phyloP scores from a whole-genome alignment of 2,797 vertebrate genomes.

The Scolopax rusticola region DNA sequence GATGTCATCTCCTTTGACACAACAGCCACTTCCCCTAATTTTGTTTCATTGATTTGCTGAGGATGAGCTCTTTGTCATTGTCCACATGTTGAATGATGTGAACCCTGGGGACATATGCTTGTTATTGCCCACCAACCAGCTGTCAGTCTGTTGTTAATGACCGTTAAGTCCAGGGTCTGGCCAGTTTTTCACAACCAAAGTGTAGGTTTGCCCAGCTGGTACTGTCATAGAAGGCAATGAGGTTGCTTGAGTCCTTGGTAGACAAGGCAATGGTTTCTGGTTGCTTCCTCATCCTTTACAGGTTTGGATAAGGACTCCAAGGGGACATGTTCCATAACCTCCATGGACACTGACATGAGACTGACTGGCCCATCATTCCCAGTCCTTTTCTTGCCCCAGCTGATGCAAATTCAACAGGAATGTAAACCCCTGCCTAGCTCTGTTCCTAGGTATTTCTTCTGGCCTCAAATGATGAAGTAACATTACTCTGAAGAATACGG shows the following conservation, averaged over 20 bases:
- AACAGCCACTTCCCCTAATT: not conserved
- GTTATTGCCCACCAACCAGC: not conserved
- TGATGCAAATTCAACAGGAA: not conserved
- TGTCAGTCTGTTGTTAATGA: not conserved
- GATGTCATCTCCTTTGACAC: not conserved
- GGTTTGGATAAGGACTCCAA: not conserved
- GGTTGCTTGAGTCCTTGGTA: not conserved
- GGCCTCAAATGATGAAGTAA: not conserved
- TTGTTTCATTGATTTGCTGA: not conserved
- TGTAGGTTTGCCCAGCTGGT: not conserved
- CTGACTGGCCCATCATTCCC: not conserved
- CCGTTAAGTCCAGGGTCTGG: not conserved
- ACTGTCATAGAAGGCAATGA: not conserved
- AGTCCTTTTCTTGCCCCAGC: not conserved
- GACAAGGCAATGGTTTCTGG: not conserved
- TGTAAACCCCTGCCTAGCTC: not conserved
- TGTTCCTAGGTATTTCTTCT: not conserved
- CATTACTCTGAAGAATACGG: not conserved
- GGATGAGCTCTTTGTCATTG: not conserved
- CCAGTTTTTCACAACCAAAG: too few relatives aligned
- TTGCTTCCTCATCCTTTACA: not conserved
- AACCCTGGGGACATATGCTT: not conserved
- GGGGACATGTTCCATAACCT: not conserved
- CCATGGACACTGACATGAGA: not conserved
- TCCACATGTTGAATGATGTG: not conserved